Evolutionary conservation across 2,888 invertebrate genomes (phyloP).

Genomic region (Drosophila fungiperda): DNA sequence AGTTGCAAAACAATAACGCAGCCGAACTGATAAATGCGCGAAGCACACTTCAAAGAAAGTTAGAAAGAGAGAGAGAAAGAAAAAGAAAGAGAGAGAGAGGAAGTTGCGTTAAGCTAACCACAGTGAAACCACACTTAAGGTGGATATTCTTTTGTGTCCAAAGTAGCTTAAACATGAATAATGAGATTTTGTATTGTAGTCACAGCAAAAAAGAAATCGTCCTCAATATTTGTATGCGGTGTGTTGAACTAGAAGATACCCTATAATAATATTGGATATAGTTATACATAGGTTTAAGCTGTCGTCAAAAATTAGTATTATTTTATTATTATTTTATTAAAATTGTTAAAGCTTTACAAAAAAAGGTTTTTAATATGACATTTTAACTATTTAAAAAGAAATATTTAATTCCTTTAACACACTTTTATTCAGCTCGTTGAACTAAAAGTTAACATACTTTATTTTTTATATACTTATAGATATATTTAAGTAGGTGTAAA

Average conservation of each 20-base stretch:
- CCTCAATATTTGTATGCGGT: background rate
- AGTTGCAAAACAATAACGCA: constrained; percentile 21
- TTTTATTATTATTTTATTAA: too few species aligned
- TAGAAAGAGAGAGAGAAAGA: background rate
- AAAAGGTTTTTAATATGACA: too few species aligned
- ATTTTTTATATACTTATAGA: too few species aligned
- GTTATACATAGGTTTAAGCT: background rate
- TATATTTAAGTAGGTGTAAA: too few species aligned
- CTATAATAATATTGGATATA: too few species aligned
- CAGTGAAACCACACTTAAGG: constrained; percentile 6
- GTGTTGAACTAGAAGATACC: background rate
- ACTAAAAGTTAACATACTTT: too few species aligned
- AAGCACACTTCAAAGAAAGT: constrained; percentile 7
- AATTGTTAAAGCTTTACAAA: background rate
- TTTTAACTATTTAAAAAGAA: too few species aligned
- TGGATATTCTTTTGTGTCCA: background rate
- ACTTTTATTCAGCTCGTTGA: too few species aligned
- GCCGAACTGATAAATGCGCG: constrained; percentile 40
- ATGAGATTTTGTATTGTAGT: background rate
- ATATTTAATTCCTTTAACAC: too few species aligned
- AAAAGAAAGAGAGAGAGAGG: background rate
- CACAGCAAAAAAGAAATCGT: too few species aligned
- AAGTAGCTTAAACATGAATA: constrained; percentile 2
- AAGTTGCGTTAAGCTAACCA: constrained; percentile 16
- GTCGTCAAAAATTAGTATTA: background rate